Evolutionary conservation across 1,140 invertebrate species (phyloP), one percentile per base, ranked within the genome.

Genomic region (Chionoecetes opilio): DNA sequence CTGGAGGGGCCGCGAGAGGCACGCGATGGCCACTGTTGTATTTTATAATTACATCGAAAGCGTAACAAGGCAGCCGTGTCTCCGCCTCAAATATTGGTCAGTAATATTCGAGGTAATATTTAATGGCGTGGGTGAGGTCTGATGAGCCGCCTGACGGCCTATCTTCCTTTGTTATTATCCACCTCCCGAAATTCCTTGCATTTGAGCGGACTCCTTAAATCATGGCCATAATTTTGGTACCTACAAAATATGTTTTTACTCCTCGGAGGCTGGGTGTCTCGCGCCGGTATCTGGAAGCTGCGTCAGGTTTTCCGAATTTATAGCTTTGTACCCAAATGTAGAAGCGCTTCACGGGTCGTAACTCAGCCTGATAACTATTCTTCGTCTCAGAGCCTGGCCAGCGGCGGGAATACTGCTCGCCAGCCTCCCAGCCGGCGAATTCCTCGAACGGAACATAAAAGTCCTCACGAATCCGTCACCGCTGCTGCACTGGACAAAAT

Each of bases 21-120:
- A 38, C 34, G 14, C 75, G 91, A 92, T 84, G 75, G 82, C 82
- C 82, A 84, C 34, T 38, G 34, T 84, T 92, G 91, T 92, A 92
- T 92, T 92, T 92, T 46, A 82, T 92, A 92, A 92, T 85, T 92
- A 92, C 91, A 84, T 82, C 26, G 91, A 84, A 46, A 92, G 63
- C 17, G 82, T 35, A 84, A 92, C 91, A 84, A 41, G 91, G 82
- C 91, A 11, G 35, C 21, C 82, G 32, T 26, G 75, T 92, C 91
- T 92, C 75, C 75, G 21, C 32, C 91, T 41, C 91, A 84, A 92
- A 92, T 92, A 92, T 92, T 85, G 91, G 35, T 84, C 38, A 32
- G 91, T 92, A 92, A 92, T 92, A 92, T 92, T 85, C 41, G 63
- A 82, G 53, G 63, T 35, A 34, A 32, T 82, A 82, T 82, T 82